phyloP scores from a whole-genome alignment of 2,797 vertebrate genomes.

The Syngnathus rostellatus region DNA sequence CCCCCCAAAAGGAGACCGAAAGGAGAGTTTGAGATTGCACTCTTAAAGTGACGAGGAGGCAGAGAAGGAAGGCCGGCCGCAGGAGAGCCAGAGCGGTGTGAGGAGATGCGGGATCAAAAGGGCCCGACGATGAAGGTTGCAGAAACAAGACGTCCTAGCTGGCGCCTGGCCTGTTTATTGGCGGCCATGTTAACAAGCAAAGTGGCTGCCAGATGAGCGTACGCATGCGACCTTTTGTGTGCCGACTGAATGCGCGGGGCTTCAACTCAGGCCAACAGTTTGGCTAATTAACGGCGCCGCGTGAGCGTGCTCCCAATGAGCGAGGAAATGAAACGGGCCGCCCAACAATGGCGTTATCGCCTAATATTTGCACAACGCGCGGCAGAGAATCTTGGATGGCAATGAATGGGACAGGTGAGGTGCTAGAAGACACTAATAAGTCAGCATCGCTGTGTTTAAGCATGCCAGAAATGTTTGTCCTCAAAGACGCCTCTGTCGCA shows the following conservation, averaged over 20 bases:
- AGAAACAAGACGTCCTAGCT: not conserved
- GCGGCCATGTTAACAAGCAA: not conserved
- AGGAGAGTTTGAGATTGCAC: too few species aligned
- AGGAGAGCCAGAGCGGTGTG: constrained; percentile 4
- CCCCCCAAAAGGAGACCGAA: too few species aligned
- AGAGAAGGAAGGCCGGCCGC: constrained; percentile 5
- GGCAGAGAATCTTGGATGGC: not conserved
- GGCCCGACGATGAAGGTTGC: constrained; percentile 11
- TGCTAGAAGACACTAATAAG: not conserved
- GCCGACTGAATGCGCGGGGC: not conserved
- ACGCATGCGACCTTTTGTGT: not conserved
- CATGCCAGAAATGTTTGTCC: constrained; percentile 3
- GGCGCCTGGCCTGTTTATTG: not conserved
- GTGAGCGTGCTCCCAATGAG: not conserved
- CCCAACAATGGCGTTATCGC: not conserved
- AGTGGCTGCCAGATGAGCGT: not conserved
- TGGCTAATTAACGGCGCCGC: not conserved
- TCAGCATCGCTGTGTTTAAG: constrained; percentile 17
- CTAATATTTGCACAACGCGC: not conserved
- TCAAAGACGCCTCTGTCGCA: constrained; percentile 7
- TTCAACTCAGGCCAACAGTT: not conserved
- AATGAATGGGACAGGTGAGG: not conserved
- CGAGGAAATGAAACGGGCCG: constrained; percentile 7
- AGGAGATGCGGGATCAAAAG: constrained; percentile 24
- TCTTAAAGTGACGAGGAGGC: too few species aligned